Percentiles rank a stretch among this genome's conserved stretches.
Conservation (phyloP, 1,140 invertebrate genomes). For the Tetragonula clypearis region DNA sequence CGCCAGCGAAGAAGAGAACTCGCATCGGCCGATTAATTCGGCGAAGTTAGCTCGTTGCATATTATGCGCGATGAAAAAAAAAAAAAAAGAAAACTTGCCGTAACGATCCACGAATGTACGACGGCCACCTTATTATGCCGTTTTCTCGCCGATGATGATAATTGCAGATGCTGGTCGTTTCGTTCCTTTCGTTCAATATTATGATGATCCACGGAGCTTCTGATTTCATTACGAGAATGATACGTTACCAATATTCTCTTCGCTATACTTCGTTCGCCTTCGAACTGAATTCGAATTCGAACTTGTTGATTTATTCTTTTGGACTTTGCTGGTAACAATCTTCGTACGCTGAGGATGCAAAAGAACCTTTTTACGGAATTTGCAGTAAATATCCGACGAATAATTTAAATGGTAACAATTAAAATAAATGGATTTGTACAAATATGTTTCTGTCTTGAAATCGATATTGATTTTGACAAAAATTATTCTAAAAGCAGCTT, state of each 20-base stretch:
- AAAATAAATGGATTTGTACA: no score
- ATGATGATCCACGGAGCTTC: background rate
- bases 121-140: background rate
- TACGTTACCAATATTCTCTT: no score
- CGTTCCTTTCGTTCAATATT: background rate
- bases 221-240: no score
- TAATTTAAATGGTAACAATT: no score
- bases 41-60: background rate
- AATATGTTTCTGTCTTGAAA: no score
- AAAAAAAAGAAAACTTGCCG: background rate
- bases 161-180: background rate
- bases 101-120: background rate
- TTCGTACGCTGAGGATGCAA: no score
- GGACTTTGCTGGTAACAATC: no score
- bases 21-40: background rate
- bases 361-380: no score
- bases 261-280: no score
- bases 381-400: no score
- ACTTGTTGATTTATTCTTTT: background rate
- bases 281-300: background rate
- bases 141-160: background rate
- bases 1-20: conserved; percentile 10
- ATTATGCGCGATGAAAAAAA: background rate
- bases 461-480: no score
- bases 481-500: no score